Base-by-base conservation (phyloP, 2,888 invertebrate species). In the Dynastes hyllus region DNA sequence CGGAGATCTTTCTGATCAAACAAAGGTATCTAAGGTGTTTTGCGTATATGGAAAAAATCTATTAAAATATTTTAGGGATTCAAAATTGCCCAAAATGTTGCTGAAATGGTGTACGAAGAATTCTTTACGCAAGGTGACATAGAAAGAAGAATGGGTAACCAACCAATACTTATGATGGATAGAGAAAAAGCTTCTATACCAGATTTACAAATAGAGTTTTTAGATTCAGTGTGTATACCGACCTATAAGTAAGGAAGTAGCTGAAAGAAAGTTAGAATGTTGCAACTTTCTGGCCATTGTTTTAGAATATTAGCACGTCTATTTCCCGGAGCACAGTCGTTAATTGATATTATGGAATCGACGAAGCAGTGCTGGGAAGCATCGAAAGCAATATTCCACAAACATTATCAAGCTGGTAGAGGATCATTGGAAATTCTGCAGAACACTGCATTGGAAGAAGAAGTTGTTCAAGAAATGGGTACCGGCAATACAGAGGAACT, bases 71-170 rank as follows among this genome's bases (percentile, higher is more conserved):
- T 51, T 58, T 76, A 88, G 87, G 86, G 91, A 82, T 94, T 92
- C 91, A 87, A 85, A n/a, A 88, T 89, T 80, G 89, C 90, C 1
- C 91, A 90, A 82, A 88, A 88, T 82, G 90, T 90, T 29, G 91
- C 91, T 37, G 83, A 86, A 71, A 79, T 86, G 70, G 85, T 88
- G 61, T 93, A 96, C 86, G 92, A 93, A 73, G 97, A 97, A 90
- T 97, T 96, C 89, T 97, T 97, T 90, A 93, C 92, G 67, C 96
- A 96, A 91, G 96, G 96, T 3, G 97, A 97, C 86, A 89, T 94
- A 84, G 96, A 97, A 88, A 95, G 94, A 88, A 92, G 93, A 78
- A 92, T 95, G 89, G 96, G 96, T 0, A 92, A 92, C 45, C 89
- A 92, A 50, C 95, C 96, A 0, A 88, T 91, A 53, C 91, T 92